These are phyloP conservation scores for Phylloscopus trochilus DNA, from an alignment of 2,113 vertebrate species.

Conservation along the genomic window DNA sequence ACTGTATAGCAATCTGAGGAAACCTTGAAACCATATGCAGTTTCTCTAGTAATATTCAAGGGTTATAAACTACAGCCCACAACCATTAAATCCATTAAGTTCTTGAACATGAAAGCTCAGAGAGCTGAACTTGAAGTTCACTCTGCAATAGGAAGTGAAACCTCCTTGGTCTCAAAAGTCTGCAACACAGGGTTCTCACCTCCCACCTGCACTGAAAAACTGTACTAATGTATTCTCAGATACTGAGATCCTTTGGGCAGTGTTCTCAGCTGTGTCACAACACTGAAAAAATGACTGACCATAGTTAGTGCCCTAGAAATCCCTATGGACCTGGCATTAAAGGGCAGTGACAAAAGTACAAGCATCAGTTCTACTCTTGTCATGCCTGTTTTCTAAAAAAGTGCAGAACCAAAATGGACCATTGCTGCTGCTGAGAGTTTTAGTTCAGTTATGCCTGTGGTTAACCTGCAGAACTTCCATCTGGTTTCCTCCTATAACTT, in stretches of 20 bases:
- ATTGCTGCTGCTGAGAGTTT: neutral
- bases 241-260: neutral
- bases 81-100: neutral
- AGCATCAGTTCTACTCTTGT: neutral
- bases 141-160: neutral
- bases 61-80: neutral
- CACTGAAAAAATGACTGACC: neutral
- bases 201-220: neutral
- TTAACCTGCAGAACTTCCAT: conserved; percentile 27
- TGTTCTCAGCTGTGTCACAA: neutral
- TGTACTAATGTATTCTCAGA: neutral
- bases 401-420: neutral
- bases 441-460: neutral
- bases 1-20: neutral
- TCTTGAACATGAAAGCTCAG: neutral
- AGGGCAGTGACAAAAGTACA: neutral
- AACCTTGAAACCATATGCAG: neutral
- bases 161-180: neutral
- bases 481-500: neutral
- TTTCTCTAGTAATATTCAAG: neutral
- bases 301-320: neutral
- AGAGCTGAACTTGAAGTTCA: neutral
- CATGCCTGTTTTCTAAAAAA: neutral
- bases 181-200: neutral
- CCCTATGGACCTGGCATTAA: neutral